These are phyloP conservation scores for Todiramphus saurophagus DNA, from an alignment of 2,113 vertebrate genomes.

Conservation along the genomic window DNA sequence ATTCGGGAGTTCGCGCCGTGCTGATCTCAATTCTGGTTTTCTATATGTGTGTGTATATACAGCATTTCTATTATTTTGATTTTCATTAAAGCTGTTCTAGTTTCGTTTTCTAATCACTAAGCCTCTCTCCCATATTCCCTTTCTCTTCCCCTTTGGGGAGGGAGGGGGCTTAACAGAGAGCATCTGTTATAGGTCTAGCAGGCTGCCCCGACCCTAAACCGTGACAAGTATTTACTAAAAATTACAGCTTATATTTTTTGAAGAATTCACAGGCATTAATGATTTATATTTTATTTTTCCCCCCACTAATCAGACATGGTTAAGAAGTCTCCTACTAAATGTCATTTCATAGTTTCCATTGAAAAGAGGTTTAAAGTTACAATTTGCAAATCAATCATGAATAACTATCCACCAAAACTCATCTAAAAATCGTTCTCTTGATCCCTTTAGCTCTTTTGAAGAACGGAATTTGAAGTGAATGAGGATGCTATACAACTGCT, in stretches of 20 bases:
- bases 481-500: neutral
- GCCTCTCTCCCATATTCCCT: too few species aligned
- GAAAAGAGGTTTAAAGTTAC: neutral
- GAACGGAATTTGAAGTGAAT: neutral
- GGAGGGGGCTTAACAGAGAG: too few species aligned
- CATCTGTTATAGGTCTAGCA: too few species aligned
- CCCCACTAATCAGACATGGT: neutral
- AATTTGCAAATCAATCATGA: neutral
- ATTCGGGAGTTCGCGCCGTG: too few species aligned
- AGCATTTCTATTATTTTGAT: too few species aligned
- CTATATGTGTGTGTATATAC: too few species aligned
- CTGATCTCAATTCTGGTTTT: too few species aligned
- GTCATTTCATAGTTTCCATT: neutral
- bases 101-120: neutral
- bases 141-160: too few species aligned
- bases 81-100: too few species aligned
- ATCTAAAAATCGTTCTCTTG: neutral
- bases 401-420: neutral
- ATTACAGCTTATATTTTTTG: neutral
- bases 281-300: neutral
- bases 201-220: too few species aligned
- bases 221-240: neutral
- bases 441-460: neutral
- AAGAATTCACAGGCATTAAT: neutral
- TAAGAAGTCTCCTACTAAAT: neutral